Conservation (phyloP, 2,888 invertebrate species). For the Megastigmus dorsalis region DNA sequence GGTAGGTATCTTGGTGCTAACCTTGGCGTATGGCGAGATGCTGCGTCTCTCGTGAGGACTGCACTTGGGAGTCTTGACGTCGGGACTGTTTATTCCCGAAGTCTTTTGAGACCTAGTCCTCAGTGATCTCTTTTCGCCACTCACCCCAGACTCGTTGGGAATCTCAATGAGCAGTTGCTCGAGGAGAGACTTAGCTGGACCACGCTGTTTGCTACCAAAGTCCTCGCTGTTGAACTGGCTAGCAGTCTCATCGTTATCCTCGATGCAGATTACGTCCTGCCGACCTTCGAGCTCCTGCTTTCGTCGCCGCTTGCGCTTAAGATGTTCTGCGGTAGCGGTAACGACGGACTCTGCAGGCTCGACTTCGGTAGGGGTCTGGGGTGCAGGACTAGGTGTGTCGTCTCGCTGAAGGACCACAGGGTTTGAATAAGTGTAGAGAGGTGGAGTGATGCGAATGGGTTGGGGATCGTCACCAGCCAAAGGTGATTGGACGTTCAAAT, state of each 20-base stretch:
- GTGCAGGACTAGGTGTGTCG: slow-evolving; percentile 74
- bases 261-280: slow-evolving; percentile 72
- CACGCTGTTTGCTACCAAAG: slow-evolving; percentile 61
- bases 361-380: slow-evolving; percentile 68
- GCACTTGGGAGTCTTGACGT: slow-evolving; percentile 69
- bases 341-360: slow-evolving; percentile 55
- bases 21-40: slow-evolving; percentile 74
- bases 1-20: slow-evolving; percentile 70
- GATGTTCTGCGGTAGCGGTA: slow-evolving; percentile 60
- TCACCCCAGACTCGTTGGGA: slow-evolving; percentile 77
- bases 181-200: slow-evolving; percentile 77
- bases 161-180: slow-evolving; percentile 91
- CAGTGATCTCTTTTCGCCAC: slow-evolving; percentile 75
- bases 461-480: slow-evolving; percentile 77
- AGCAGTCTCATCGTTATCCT: slow-evolving; percentile 67
- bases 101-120: slow-evolving; percentile 71
- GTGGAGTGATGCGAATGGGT: slow-evolving; percentile 83
- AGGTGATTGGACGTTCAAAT: slow-evolving; percentile 66
- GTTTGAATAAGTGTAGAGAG: slow-evolving; percentile 86
- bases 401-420: slow-evolving; percentile 79
- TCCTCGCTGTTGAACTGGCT: slow-evolving; percentile 69
- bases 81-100: slow-evolving; percentile 68
- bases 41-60: slow-evolving; percentile 72
- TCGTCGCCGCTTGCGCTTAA: slow-evolving; percentile 70
- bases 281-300: slow-evolving; percentile 73